Evolutionary conservation across 2,888 invertebrate genomes (phyloP).

Genomic region (Lycaena phlaeas): DNA sequence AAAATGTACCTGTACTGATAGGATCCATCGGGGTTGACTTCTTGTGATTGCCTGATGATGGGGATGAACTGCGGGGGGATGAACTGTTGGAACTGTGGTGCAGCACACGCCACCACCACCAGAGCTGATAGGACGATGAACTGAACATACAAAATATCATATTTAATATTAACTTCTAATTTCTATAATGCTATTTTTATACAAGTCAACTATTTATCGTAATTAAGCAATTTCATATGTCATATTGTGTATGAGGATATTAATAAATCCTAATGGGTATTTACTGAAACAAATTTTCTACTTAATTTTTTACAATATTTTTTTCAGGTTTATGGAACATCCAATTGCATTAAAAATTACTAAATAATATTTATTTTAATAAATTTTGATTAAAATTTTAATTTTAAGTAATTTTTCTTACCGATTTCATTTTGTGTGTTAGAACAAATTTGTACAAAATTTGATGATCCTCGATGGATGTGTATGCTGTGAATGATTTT

Average conservation of each 20-base stretch:
- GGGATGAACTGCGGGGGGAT: conserved; percentile 59
- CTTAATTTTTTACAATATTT: too few species aligned
- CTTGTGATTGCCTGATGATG: conserved; percentile 72
- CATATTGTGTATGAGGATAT: too few species aligned
- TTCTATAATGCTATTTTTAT: too few species aligned
- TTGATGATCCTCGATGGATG: conserved; percentile 53
- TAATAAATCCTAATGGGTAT: too few species aligned
- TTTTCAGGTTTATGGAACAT: too few species aligned
- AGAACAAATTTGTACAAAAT: conserved; percentile 28
- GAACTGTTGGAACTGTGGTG: conserved; percentile 40
- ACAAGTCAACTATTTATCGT: too few species aligned
- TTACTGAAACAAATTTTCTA: too few species aligned
- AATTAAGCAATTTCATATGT: too few species aligned
- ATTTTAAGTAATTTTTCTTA: conserved; percentile 33
- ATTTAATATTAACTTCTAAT: too few species aligned
- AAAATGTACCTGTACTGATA: conserved; percentile 73
- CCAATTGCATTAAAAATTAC: too few species aligned
- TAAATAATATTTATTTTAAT: too few species aligned
- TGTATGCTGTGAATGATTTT: conserved; percentile 65
- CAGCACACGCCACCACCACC: conserved; percentile 46
- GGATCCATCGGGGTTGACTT: conserved; percentile 70
- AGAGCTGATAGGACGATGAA: conserved; percentile 48
- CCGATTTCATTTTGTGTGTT: conserved; percentile 66
- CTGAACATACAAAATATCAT: conserved; percentile 31
- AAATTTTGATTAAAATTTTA: background rate